Base-by-base conservation (phyloP, 2,888 invertebrate species). In the Hydropsyche betteni region DNA sequence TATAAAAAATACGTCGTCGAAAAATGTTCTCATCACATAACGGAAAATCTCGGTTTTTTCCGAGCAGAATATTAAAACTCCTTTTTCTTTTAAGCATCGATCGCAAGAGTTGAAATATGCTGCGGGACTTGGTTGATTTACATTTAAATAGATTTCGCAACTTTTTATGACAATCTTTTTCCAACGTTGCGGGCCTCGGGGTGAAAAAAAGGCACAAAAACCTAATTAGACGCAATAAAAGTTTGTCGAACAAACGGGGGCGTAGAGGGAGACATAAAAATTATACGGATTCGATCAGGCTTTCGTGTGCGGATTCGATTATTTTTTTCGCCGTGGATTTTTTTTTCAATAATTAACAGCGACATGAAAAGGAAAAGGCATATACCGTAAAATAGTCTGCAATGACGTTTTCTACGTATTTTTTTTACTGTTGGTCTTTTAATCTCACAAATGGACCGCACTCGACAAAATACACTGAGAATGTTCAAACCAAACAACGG, bases 361-460 rank as follows among this genome's bases (percentile, higher is more conserved):
- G 24, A 24, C 24, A 24, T 24, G 2, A 24, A 24, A 24, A 24
- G 24, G 24, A 24, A 24, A 24, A 24, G 24, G 24, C 24, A 24
- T 24, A 24, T 44, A 4, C 44, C 6, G 44, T 44, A 10, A 44
- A 44, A 44, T 44, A 44, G 44, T 4, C 16, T 55, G 4, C 55
- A 4, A 16, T 55, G 55, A 55, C 16, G 55, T 16, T 61, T 24
- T 61, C 24, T 24, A 64, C 64, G n/a, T 64, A 64, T 36, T 16
- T 58, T 58, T n/a, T 72, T 61, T 55, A 53, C 6, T 55, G 74
- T 14, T 64, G 53, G 76, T 68, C 71, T 75, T 77, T 77, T 77
- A 77, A 77, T 77, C 77, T 75, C 72, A 61, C 77, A 77, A 77
- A 77, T 77, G 77, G 77, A 72, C 72, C 72, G 72, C 58, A 72